Evolutionary conservation across 2,888 invertebrate species (phyloP).

Genomic region (Criorhina ranunculi): DNA sequence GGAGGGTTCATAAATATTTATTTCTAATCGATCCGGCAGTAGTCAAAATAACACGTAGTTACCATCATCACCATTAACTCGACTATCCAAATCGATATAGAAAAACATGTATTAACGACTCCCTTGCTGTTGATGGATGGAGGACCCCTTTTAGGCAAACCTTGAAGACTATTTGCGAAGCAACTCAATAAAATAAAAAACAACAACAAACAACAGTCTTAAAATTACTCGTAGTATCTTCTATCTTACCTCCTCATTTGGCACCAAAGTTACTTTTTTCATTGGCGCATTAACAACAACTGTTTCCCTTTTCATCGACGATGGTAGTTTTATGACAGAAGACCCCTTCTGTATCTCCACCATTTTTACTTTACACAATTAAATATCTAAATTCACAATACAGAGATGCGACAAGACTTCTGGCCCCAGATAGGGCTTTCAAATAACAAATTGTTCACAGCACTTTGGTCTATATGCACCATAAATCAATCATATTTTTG

Average conservation of each 20-base stretch:
- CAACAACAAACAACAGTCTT: constrained; percentile 31
- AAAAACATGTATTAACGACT: constrained; percentile 18
- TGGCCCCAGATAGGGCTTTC: constrained; percentile 7
- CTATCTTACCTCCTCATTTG: constrained; percentile 84
- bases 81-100: constrained; percentile 29
- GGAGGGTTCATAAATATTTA: constrained; percentile 26
- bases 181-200: constrained; percentile 23
- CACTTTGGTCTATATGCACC: constrained; percentile 41
- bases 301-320: constrained; percentile 84
- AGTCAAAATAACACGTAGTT: constrained; percentile 51
- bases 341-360: constrained; percentile 84
- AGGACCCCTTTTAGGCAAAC: not conserved
- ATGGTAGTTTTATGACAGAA: constrained; percentile 82
- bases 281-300: constrained; percentile 84
- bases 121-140: not conserved
- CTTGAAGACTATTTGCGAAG: constrained; percentile 6
- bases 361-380: constrained; percentile 79
- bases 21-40: constrained; percentile 10
- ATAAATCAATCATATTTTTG: constrained; percentile 54
- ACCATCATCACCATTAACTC: constrained; percentile 6
- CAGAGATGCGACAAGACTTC: constrained; percentile 22
- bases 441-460: constrained; percentile 2
- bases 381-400: constrained; percentile 18
- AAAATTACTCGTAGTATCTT: constrained; percentile 9
- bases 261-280: constrained; percentile 84